These are phyloP conservation scores for Hirundo rustica DNA, from an alignment of 2,797 vertebrate genomes.

Conservation along the genomic window DNA sequence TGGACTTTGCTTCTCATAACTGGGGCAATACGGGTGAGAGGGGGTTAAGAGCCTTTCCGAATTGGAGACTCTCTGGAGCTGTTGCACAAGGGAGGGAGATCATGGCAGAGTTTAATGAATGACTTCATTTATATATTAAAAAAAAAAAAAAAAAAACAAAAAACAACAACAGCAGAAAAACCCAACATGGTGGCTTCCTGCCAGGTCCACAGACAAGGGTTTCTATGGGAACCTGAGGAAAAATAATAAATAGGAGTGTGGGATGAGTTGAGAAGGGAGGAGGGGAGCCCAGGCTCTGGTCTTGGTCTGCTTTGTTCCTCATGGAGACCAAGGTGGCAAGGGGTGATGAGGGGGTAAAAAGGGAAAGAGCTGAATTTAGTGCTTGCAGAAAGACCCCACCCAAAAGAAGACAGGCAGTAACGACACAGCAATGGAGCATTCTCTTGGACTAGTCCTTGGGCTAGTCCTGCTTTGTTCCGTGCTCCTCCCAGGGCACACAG, in stretches of 20 bases:
- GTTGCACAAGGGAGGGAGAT: conserved; percentile 34
- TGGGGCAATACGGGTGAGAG: background rate
- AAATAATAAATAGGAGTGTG: conserved; percentile 70
- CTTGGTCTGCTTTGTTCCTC: background rate
- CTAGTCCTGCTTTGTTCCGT: background rate
- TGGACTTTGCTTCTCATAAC: background rate
- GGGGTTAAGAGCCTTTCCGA: conserved; percentile 38
- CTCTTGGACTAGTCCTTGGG: background rate
- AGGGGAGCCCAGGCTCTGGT: background rate
- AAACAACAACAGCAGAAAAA: background rate
- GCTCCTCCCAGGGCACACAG: rapidly evolving
- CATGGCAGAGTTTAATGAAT: conserved; percentile 66
- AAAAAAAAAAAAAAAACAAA: conserved; percentile 28
- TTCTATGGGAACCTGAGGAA: conserved; percentile 60
- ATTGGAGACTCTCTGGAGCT: conserved; percentile 41
- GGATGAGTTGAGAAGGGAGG: conserved; percentile 22
- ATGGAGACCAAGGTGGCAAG: background rate
- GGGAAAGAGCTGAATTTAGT: background rate
- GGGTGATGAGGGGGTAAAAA: rapidly evolving
- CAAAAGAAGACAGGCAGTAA: background rate
- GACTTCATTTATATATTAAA: conserved; percentile 56
- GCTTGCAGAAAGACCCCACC: background rate
- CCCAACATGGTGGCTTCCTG: conserved; percentile 47
- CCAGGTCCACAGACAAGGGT: conserved; percentile 65
- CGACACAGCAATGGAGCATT: rapidly evolving